Conservation (phyloP, 2,888 invertebrate species). For the Hemicrepidius hirtus region DNA sequence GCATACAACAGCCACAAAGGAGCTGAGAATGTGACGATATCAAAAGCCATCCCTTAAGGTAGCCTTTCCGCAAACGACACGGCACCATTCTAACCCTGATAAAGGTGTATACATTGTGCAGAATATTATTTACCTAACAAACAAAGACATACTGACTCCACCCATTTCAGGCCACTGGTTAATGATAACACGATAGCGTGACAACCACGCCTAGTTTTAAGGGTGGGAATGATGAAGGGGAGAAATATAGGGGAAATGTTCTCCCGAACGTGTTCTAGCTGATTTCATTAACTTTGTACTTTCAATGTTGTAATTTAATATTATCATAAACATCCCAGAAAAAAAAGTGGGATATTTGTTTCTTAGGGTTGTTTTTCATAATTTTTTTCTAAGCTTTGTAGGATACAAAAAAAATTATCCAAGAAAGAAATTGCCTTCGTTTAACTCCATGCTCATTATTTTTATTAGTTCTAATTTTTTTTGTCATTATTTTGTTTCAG, state of each 20-base stretch:
- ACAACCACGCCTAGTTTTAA: conserved; percentile 62
- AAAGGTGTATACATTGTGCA: conserved; percentile 82
- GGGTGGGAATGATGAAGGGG: conserved; percentile 56
- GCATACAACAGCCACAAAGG: conserved; percentile 67
- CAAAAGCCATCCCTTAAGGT: conserved; percentile 58
- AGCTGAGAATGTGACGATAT: conserved; percentile 62
- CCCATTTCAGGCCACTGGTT: conserved; percentile 71
- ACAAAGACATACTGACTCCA: conserved; percentile 71
- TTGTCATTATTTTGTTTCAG: too few species aligned
- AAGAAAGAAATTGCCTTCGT: too few species aligned
- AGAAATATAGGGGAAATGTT: conserved; percentile 39
- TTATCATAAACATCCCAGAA: conserved; percentile 3
- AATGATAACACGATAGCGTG: conserved; percentile 68
- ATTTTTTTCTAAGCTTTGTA: too few species aligned
- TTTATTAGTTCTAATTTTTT: too few species aligned
- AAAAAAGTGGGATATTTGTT: not conserved
- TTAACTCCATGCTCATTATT: too few species aligned
- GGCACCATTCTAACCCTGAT: conserved; percentile 68
- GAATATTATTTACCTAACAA: conserved; percentile 84
- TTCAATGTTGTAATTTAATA: conserved; percentile 42
- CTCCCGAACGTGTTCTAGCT: conserved; percentile 40
- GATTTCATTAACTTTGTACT: conserved; percentile 46
- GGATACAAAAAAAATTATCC: too few species aligned
- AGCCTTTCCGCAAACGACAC: conserved; percentile 69
- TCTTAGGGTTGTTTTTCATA: not conserved